Conservation (phyloP, 2,888 invertebrate genomes). For the Sminthurides aquaticus region DNA sequence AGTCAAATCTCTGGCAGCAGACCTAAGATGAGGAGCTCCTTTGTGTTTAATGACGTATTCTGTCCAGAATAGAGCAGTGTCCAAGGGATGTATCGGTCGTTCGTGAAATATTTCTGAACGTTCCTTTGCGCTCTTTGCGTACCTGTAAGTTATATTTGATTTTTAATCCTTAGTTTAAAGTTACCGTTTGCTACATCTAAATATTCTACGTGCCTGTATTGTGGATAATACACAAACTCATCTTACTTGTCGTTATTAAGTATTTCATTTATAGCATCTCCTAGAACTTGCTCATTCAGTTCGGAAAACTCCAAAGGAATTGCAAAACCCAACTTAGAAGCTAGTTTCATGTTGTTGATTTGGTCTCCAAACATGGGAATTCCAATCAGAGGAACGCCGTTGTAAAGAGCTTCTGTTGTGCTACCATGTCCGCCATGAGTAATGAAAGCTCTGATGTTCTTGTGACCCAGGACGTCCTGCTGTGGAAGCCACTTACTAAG, state of each 20-base stretch:
- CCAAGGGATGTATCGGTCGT: too few species aligned
- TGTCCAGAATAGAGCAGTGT: too few species aligned
- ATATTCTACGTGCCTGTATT: too few species aligned
- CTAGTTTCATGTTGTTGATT: slow-evolving; percentile 56
- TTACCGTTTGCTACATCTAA: too few species aligned
- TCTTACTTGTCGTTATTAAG: slow-evolving; percentile 50
- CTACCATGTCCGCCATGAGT: slow-evolving; percentile 68
- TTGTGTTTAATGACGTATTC: too few species aligned
- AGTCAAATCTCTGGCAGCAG: too few species aligned
- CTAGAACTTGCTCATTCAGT: slow-evolving; percentile 49
- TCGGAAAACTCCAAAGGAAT: slow-evolving; percentile 51
- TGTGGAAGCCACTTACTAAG: slow-evolving; percentile 66
- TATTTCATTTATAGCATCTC: slow-evolving; percentile 50
- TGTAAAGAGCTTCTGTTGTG: slow-evolving; percentile 58
- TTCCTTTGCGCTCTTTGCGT: too few species aligned
- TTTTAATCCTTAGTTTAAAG: too few species aligned
- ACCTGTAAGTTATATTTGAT: too few species aligned
- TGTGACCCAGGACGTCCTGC: slow-evolving; percentile 59
- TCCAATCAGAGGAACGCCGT: slow-evolving; percentile 58
- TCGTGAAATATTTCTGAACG: too few species aligned
- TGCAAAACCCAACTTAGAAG: slow-evolving; percentile 54
- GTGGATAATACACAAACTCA: too few species aligned
- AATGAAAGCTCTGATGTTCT: slow-evolving; percentile 60
- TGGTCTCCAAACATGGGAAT: slow-evolving; percentile 66
- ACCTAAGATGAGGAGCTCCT: too few species aligned